Percentiles rank a stretch among this genome's conserved stretches.
Conservation (phyloP, 2,888 invertebrate species). For the Idaea aversata region DNA sequence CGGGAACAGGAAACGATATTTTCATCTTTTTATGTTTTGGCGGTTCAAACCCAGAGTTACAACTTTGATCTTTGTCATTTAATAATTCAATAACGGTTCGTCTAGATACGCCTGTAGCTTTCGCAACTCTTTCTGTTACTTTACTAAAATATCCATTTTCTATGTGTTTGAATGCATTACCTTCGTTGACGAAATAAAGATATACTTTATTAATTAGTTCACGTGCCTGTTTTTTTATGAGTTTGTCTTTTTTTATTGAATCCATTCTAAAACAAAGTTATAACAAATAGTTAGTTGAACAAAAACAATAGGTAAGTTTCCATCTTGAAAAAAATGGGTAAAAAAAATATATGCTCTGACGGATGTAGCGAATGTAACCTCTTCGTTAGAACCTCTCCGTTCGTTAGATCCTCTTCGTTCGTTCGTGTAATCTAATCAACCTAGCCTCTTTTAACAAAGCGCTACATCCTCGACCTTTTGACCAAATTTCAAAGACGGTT, state of each 20-base stretch:
- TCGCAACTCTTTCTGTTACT: neutral
- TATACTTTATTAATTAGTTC: neutral
- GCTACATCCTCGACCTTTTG: too few species aligned
- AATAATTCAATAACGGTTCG: neutral
- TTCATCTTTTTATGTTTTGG: neutral
- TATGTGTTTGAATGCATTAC: neutral
- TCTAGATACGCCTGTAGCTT: neutral
- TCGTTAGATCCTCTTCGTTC: too few species aligned
- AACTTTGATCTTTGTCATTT: neutral
- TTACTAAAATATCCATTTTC: neutral
- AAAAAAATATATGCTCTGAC: too few species aligned
- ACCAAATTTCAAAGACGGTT: too few species aligned
- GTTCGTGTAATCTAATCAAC: too few species aligned
- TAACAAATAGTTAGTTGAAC: too few species aligned
- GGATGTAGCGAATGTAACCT: too few species aligned
- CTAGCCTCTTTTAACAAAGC: too few species aligned
- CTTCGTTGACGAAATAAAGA: neutral
- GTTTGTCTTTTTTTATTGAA: neutral
- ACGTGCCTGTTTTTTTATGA: neutral
- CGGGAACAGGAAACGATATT: neutral
- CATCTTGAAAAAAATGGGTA: too few species aligned
- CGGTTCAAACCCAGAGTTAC: neutral
- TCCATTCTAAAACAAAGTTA: neutral
- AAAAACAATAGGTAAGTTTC: too few species aligned
- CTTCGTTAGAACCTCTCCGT: too few species aligned